phyloP scores from a whole-genome alignment of 2,113 vertebrate genomes.

The Odocoileus hemionus region DNA sequence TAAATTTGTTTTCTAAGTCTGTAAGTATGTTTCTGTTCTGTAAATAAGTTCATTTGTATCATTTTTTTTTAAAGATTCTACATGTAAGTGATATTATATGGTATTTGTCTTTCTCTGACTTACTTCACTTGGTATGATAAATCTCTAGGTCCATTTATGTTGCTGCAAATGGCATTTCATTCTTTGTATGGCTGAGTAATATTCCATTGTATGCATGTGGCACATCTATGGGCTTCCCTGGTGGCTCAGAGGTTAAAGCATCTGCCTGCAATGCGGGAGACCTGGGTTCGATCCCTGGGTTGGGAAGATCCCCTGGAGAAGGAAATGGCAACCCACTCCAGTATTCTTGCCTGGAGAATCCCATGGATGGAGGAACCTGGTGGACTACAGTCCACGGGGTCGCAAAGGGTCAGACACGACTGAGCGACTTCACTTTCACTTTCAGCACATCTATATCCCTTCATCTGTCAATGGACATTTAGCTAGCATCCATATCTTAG shows the following conservation, averaged over 20 bases:
- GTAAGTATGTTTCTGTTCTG: neutral
- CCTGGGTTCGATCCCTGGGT: too few species aligned
- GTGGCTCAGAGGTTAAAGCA: too few species aligned
- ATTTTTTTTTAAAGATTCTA: neutral
- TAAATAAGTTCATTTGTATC: neutral
- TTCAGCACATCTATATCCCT: neutral
- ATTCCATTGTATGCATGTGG: neutral
- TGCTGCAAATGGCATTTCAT: neutral
- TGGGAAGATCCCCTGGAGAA: too few species aligned
- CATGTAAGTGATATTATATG: neutral
- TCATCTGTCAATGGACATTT: neutral
- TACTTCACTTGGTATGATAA: neutral
- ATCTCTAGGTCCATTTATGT: neutral
- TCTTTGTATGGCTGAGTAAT: neutral
- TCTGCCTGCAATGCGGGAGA: too few species aligned
- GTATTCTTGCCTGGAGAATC: too few species aligned
- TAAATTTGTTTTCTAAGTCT: neutral
- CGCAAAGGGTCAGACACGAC: too few species aligned
- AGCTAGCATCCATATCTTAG: neutral
- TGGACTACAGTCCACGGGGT: too few species aligned
- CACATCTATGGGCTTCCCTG: neutral
- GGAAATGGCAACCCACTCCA: too few species aligned
- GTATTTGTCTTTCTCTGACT: neutral
- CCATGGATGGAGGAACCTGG: too few species aligned
- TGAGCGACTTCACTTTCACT: too few species aligned